A percentile compares a stretch with the other conserved stretches of the same genome.
Conservation (phyloP, 2,888 invertebrate species). For the Andrena minutula region DNA sequence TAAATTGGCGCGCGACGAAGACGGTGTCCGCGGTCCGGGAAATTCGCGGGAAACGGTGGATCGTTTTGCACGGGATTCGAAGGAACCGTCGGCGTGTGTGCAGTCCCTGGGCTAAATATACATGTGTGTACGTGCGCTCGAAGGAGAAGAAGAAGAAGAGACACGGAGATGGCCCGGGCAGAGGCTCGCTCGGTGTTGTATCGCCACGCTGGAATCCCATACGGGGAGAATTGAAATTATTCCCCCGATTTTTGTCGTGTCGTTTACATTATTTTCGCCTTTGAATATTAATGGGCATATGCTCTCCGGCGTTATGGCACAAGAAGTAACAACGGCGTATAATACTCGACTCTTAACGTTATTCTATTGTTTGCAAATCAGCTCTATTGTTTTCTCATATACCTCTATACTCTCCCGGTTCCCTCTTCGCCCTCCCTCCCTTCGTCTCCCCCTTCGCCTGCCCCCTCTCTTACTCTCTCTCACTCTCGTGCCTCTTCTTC, state of each 20-base stretch:
- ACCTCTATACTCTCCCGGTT: slow-evolving; percentile 77
- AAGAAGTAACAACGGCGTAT: slow-evolving; percentile 84
- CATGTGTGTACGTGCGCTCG: slow-evolving; percentile 31
- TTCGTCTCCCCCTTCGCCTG: slow-evolving; percentile 29
- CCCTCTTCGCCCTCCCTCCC: slow-evolving; percentile 46
- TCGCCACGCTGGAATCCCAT: slow-evolving; percentile 70
- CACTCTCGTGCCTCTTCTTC: slow-evolving; percentile 36
- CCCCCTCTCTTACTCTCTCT: slow-evolving; percentile 15
- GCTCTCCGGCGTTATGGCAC: slow-evolving; percentile 84
- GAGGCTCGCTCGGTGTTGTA: slow-evolving; percentile 56
- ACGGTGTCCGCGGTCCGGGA: background rate
- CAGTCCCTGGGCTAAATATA: slow-evolving; percentile 40
- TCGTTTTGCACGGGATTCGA: background rate
- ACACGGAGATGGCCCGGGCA: slow-evolving; percentile 61
- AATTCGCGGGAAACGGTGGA: slow-evolving; percentile 15
- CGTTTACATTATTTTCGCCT: slow-evolving; percentile 85
- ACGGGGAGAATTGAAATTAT: slow-evolving; percentile 84
- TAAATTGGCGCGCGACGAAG: background rate
- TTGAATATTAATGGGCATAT: slow-evolving; percentile 85
- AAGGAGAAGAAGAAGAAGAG: slow-evolving; percentile 33
- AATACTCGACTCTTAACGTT: slow-evolving; percentile 85
- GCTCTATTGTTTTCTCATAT: slow-evolving; percentile 85
- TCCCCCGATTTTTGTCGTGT: slow-evolving; percentile 84
- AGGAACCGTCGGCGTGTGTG: background rate
- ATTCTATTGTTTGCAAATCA: slow-evolving; percentile 85